These are phyloP conservation scores for Chaetodon auriga DNA, from an alignment of 2,113 vertebrate species.

Conservation along the genomic window DNA sequence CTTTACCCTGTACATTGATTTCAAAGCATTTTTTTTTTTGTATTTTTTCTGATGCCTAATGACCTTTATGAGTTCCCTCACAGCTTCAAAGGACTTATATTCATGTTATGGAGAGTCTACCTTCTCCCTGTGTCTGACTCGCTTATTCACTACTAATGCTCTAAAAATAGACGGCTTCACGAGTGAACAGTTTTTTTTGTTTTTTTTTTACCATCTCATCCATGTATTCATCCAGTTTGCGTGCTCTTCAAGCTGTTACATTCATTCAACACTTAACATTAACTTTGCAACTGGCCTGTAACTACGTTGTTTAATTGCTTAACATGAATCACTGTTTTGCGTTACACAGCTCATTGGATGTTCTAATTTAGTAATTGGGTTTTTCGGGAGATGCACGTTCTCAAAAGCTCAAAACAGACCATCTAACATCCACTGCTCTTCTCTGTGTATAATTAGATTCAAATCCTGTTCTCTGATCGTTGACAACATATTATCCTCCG, in stretches of 20 bases:
- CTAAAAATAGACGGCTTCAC: neutral
- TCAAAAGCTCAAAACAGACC: constrained; percentile 36
- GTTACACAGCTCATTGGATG: constrained; percentile 54
- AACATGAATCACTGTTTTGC: constrained; percentile 19
- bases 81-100: neutral
- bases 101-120: neutral
- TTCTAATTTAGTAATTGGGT: constrained; percentile 47
- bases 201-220: neutral
- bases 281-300: constrained; percentile 41
- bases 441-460: constrained; percentile 75
- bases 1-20: neutral
- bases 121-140: neutral
- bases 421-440: constrained; percentile 41
- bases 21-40: neutral
- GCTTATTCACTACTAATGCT: neutral
- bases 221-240: constrained; percentile 6
- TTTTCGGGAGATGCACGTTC: neutral
- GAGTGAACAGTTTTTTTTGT: neutral
- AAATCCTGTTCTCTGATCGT: constrained; percentile 74
- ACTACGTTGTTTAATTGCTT: constrained; percentile 36
- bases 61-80: neutral
- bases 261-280: constrained; percentile 38
- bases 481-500: constrained; percentile 73
- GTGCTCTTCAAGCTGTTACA: constrained; percentile 14
- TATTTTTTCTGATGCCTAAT: neutral